phyloP scores from a whole-genome alignment of 2,888 invertebrate genomes.

The Thereva unica region DNA sequence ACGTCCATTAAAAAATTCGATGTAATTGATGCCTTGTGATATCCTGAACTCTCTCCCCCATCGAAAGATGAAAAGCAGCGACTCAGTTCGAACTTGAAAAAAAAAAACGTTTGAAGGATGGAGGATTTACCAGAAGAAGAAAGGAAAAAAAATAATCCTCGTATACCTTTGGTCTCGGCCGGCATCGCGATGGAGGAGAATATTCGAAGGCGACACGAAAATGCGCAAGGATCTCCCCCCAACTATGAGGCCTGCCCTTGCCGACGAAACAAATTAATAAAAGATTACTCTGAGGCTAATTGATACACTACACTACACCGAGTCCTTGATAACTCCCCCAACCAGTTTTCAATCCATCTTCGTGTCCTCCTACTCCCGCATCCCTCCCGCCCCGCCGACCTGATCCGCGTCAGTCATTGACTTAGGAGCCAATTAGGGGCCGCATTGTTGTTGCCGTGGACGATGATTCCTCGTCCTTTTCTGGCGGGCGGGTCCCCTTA shows the following conservation, averaged over 20 bases:
- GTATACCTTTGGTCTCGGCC: not conserved
- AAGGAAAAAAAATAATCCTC: not conserved
- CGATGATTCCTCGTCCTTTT: constrained; percentile 7
- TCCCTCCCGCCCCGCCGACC: constrained; percentile 2
- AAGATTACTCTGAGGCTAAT: constrained; percentile 38
- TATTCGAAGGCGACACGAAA: not conserved
- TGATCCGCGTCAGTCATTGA: constrained; percentile 35
- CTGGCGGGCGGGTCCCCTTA: too few relatives aligned
- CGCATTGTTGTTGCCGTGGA: constrained; percentile 37
- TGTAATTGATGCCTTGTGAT: too few relatives aligned
- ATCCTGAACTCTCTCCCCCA: too few relatives aligned
- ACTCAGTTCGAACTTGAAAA: too few relatives aligned
- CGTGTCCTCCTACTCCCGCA: constrained; percentile 6
- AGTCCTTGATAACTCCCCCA: constrained; percentile 3
- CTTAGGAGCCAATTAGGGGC: constrained; percentile 41
- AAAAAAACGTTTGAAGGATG: too few relatives aligned
- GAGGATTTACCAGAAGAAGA: too few relatives aligned
- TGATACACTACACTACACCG: constrained; percentile 34
- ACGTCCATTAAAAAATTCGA: too few relatives aligned
- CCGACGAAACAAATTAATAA: constrained; percentile 39
- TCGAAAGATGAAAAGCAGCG: too few relatives aligned
- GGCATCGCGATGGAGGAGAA: not conserved
- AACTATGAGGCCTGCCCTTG: constrained; percentile 21
- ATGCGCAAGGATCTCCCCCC: constrained; percentile 25
- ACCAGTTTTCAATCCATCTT: not conserved